Conservation (phyloP, 2,888 invertebrate species). For the Neoitamus cyanurus region DNA sequence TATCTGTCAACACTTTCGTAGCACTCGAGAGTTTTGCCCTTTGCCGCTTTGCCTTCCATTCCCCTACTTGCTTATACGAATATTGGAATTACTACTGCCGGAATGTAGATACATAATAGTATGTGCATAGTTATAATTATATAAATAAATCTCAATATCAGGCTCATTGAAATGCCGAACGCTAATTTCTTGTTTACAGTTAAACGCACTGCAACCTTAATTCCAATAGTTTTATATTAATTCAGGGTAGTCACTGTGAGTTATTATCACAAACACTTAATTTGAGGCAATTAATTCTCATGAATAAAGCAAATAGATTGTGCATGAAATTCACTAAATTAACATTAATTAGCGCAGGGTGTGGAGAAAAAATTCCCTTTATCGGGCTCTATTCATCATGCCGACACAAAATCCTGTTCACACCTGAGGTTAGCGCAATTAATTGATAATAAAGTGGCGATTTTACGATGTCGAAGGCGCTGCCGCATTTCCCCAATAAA, state of each 20-base stretch:
- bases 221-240: neutral
- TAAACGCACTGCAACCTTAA: too few species aligned
- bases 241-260: neutral
- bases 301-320: neutral
- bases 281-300: neutral
- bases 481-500: constrained; percentile 30
- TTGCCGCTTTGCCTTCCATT: too few species aligned
- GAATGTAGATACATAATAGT: too few species aligned
- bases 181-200: too few species aligned
- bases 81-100: too few species aligned
- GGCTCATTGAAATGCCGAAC: too few species aligned
- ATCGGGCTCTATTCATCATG: neutral
- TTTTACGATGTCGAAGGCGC: constrained; percentile 10
- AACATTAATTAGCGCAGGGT: neutral
- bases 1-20: too few species aligned
- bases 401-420: neutral
- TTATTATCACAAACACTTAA: neutral
- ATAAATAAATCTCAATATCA: too few species aligned
- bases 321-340: neutral
- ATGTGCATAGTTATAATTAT: too few species aligned
- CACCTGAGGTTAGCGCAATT: constrained; percentile 13
- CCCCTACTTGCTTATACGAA: too few species aligned
- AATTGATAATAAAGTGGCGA: constrained; percentile 31
- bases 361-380: neutral
- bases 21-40: too few species aligned